Evolutionary conservation across 2,113 vertebrate genomes (phyloP).

Genomic region (Chlamydotis undulata): DNA sequence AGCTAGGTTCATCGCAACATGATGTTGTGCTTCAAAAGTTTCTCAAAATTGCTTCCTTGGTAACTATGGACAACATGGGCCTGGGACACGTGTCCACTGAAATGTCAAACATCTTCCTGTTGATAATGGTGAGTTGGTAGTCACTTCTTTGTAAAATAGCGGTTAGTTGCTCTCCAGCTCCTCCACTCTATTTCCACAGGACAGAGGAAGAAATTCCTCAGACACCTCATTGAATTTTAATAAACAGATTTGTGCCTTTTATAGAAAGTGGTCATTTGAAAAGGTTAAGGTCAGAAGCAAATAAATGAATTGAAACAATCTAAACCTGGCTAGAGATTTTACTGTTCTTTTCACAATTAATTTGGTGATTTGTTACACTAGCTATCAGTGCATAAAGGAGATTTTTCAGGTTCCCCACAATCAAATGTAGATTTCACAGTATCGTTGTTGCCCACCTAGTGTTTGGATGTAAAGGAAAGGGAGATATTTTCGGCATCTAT

Average conservation of each 20-base stretch:
- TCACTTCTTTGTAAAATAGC: background rate
- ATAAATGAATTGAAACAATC: background rate
- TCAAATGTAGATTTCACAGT: background rate
- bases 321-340: background rate
- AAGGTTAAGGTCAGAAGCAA: background rate
- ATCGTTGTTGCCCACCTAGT: background rate
- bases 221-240: background rate
- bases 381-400: background rate
- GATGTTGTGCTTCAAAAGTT: background rate
- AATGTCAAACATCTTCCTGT: background rate
- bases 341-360: background rate
- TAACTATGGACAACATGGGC: background rate
- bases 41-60: background rate
- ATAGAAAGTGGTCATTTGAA: background rate
- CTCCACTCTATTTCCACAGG: background rate
- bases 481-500: background rate
- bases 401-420: background rate
- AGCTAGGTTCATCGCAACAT: constrained; percentile 28
- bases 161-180: background rate
- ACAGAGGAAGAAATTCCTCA: background rate
- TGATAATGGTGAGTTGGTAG: background rate
- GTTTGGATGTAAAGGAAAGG: background rate
- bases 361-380: background rate
- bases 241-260: background rate
- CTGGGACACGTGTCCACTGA: background rate